These are phyloP conservation scores for Urocolius indicus DNA, from an alignment of 2,113 vertebrate species.

Conservation along the genomic window DNA sequence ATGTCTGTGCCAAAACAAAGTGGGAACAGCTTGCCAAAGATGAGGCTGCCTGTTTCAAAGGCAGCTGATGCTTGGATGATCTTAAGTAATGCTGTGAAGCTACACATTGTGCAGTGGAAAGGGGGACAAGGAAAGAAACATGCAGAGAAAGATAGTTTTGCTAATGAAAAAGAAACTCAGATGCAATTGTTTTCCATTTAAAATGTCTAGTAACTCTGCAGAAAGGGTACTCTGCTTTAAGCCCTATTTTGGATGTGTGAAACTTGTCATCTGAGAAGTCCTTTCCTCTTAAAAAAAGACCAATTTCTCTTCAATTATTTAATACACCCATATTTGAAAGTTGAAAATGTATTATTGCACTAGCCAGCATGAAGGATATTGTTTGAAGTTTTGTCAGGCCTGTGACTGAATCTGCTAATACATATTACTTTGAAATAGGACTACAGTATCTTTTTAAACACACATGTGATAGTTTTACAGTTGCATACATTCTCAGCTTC, in stretches of 20 bases:
- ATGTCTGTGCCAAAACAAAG: not conserved
- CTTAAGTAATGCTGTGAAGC: not conserved
- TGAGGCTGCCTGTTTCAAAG: not conserved
- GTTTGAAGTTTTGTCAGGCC: not conserved
- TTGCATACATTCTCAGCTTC: not conserved
- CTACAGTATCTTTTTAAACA: not conserved
- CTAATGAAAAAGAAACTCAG: not conserved
- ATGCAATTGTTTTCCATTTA: not conserved
- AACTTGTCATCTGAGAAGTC: not conserved
- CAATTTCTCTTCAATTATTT: not conserved
- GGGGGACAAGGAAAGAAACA: not conserved
- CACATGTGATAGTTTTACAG: not conserved
- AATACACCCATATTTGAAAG: not conserved
- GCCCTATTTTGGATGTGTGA: not conserved
- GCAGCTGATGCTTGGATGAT: not conserved
- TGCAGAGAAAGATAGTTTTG: not conserved
- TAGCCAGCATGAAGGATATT: not conserved
- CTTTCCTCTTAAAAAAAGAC: not conserved
- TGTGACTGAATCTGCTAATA: not conserved
- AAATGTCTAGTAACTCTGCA: not conserved
- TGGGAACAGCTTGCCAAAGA: not conserved
- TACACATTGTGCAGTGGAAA: not conserved
- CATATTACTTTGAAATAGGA: not conserved
- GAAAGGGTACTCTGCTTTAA: not conserved
- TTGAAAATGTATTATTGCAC: not conserved